Evolutionary conservation across 1,140 invertebrate species (phyloP).

Genomic region (Zaprionus lachaisei): DNA sequence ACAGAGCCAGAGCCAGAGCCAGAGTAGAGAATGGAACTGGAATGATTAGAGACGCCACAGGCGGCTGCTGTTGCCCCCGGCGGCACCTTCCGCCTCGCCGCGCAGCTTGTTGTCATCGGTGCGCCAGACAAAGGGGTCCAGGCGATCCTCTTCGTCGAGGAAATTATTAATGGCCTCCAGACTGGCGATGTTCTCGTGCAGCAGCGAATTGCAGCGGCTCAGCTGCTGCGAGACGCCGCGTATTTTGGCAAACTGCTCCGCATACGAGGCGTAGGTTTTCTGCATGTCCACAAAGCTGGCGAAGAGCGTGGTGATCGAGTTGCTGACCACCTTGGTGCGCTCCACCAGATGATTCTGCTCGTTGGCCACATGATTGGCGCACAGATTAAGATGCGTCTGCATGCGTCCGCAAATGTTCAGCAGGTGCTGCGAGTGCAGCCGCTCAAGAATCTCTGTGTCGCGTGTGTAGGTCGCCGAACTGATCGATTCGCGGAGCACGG

Average conservation of each 20-base stretch:
- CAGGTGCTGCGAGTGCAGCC: slow-evolving; percentile 87
- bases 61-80: slow-evolving; percentile 84
- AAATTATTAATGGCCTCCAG: slow-evolving; percentile 94
- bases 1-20: neutral
- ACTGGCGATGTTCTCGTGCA: slow-evolving; percentile 94
- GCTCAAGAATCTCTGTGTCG: slow-evolving; percentile 94
- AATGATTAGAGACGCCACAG: slow-evolving; percentile 65
- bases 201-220: slow-evolving; percentile 91
- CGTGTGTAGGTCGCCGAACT: slow-evolving; percentile 92
- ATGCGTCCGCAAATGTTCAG: slow-evolving; percentile 77
- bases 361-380: slow-evolving; percentile 89
- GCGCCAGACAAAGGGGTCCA: slow-evolving; percentile 96
- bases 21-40: neutral
- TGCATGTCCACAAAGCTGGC: slow-evolving; percentile 91
- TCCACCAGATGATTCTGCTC: slow-evolving; percentile 90
- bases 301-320: slow-evolving; percentile 89
- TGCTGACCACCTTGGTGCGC: slow-evolving; percentile 90
- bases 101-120: slow-evolving; percentile 85
- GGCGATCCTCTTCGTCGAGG: slow-evolving; percentile 91
- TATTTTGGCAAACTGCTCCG: slow-evolving; percentile 93
- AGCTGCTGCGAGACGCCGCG: slow-evolving; percentile 91
- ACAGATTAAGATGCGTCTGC: slow-evolving; percentile 88
- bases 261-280: slow-evolving; percentile 92
- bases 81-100: slow-evolving; percentile 76
- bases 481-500: slow-evolving; percentile 95